These are phyloP conservation scores for Pagetopsis macropterus DNA, from an alignment of 2,797 vertebrate species.

Conservation along the genomic window DNA sequence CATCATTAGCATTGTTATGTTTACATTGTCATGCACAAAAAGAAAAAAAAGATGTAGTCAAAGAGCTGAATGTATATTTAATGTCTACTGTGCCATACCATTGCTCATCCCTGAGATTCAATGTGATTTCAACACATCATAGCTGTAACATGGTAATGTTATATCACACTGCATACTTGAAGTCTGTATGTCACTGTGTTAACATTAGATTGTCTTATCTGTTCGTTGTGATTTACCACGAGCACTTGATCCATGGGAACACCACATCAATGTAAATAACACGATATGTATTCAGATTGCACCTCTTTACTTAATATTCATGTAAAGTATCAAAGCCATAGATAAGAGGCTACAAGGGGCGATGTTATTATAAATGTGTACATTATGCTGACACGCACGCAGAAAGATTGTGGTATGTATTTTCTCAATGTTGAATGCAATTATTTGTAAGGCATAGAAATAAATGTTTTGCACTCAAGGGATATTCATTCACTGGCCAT, in stretches of 20 bases:
- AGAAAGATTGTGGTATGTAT: constrained; percentile 75
- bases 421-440: constrained; percentile 80
- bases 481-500: constrained; percentile 5
- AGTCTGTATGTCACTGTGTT: constrained; percentile 64
- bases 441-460: constrained; percentile 81
- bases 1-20: constrained; percentile 60
- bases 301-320: constrained; percentile 56
- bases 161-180: constrained; percentile 65
- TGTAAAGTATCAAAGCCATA: constrained; percentile 77
- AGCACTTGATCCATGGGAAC: constrained; percentile 49
- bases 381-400: constrained; percentile 65
- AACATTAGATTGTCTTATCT: constrained; percentile 64
- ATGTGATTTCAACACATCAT: constrained; percentile 39
- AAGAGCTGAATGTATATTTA: constrained; percentile 72
- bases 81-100: constrained; percentile 56
- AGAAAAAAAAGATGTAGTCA: constrained; percentile 47
- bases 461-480: constrained; percentile 80
- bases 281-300: constrained; percentile 62
- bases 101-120: constrained; percentile 41
- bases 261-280: constrained; percentile 55
- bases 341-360: constrained; percentile 43
- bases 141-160: constrained; percentile 43
- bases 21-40: constrained; percentile 64
- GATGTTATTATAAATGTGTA: constrained; percentile 59
- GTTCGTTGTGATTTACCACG: constrained; percentile 59